These are phyloP conservation scores for Theocolax elegans DNA, from an alignment of 1,140 invertebrate genomes.

Conservation along the genomic window DNA sequence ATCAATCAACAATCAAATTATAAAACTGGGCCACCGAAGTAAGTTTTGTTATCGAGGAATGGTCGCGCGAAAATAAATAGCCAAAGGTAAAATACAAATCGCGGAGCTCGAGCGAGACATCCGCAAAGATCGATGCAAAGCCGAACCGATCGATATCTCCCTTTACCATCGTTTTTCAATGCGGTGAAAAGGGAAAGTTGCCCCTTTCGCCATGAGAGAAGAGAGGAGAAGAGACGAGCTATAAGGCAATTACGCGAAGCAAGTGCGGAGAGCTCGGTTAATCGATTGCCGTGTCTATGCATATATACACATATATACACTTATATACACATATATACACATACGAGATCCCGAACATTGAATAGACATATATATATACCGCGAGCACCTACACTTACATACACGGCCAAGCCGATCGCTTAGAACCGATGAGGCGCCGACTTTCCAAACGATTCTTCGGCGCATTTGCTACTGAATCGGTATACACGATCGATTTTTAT, in stretches of 20 bases:
- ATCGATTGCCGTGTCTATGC: constrained; percentile 22
- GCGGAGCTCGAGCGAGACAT: too few species aligned
- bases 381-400: too few species aligned
- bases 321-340: too few species aligned
- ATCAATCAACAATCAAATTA: too few species aligned
- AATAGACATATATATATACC: too few species aligned
- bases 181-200: constrained; percentile 33
- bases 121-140: neutral
- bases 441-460: neutral
- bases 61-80: too few species aligned
- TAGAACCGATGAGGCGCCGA: neutral
- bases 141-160: constrained; percentile 28
- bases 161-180: neutral
- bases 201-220: neutral
- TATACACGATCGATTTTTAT: too few species aligned
- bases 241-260: constrained; percentile 16
- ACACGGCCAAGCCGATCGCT: neutral
- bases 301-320: too few species aligned
- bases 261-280: neutral
- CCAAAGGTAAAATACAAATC: too few species aligned
- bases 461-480: constrained; percentile 8
- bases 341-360: too few species aligned
- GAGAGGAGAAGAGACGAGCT: neutral
- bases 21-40: too few species aligned
- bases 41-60: too few species aligned